Percentiles rank a stretch among this genome's conserved stretches.
These are phyloP conservation scores for Champsocephalus esox DNA, from an alignment of 2,797 vertebrate species.

Conservation along the genomic window DNA sequence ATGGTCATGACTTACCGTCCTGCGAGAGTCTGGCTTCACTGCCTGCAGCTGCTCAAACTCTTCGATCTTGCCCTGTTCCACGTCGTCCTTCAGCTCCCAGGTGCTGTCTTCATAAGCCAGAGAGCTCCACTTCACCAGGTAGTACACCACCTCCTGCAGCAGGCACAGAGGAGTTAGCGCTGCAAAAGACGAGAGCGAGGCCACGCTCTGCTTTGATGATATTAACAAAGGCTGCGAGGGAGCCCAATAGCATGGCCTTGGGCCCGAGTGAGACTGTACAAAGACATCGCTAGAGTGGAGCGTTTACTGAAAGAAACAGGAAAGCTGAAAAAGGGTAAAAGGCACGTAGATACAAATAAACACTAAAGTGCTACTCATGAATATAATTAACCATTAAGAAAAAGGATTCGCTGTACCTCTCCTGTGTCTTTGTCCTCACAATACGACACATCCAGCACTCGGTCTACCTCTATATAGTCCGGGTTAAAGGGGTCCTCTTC, in stretches of 20 bases:
- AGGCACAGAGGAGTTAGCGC: slow-evolving; percentile 71
- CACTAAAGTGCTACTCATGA: slow-evolving; percentile 5
- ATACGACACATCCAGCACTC: slow-evolving; percentile 98
- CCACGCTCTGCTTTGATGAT: slow-evolving; percentile 64
- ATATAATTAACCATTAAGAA: slow-evolving; percentile 53
- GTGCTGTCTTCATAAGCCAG: slow-evolving; percentile 99
- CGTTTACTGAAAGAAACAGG: slow-evolving; percentile 51
- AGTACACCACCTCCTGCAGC: slow-evolving; percentile 97
- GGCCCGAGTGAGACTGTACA: slow-evolving; percentile 66
- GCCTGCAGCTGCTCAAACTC: slow-evolving; percentile 99
- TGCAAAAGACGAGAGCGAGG: slow-evolving; percentile 67
- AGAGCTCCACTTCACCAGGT: slow-evolving; percentile 99
- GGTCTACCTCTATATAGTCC: slow-evolving; percentile 97
- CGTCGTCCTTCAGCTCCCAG: slow-evolving; percentile 98
- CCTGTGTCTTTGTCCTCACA: slow-evolving; percentile 98
- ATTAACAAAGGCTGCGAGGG: slow-evolving; percentile 73
- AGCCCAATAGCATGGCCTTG: slow-evolving; percentile 76
- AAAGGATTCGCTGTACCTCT: slow-evolving; percentile 87
- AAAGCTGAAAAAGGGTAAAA: slow-evolving; percentile 38
- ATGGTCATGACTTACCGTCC: slow-evolving; percentile 85
- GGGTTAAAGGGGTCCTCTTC: slow-evolving; percentile 99
- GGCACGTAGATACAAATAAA: slow-evolving; percentile 40
- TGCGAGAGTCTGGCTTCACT: slow-evolving; percentile 90
- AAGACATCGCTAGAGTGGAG: slow-evolving; percentile 60
- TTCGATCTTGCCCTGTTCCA: slow-evolving; percentile 98